Evolutionary conservation across 2,113 vertebrate genomes (phyloP).

Genomic region (Coreoperca whiteheadi): DNA sequence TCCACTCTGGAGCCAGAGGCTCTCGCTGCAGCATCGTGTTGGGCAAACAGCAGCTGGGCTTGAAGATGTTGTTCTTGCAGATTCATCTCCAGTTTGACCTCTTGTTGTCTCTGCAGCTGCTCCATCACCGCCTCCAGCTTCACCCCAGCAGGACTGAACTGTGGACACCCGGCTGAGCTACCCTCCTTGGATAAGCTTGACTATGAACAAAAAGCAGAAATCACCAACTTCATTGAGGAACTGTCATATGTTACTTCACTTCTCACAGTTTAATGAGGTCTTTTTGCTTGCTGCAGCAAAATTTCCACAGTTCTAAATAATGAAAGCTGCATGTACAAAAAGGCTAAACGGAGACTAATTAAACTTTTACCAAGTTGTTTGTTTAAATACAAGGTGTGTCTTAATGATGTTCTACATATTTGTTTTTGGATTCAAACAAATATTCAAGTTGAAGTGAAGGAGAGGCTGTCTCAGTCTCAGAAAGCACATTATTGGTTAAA

Average conservation of each 20-base stretch:
- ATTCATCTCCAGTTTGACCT: conserved; percentile 89
- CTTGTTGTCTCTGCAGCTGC: conserved; percentile 92
- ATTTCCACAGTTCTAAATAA: neutral
- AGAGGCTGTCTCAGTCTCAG: neutral
- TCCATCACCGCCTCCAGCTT: conserved; percentile 93
- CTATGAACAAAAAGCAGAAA: conserved; percentile 64
- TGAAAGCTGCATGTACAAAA: neutral
- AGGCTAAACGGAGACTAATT: neutral
- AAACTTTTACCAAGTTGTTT: neutral
- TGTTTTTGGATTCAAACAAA: neutral
- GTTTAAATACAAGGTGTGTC: neutral
- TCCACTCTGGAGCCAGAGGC: conserved; percentile 74
- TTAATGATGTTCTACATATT: neutral
- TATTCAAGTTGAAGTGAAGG: neutral
- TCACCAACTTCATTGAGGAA: neutral
- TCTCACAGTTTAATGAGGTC: neutral
- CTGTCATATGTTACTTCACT: neutral
- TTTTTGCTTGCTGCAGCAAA: neutral
- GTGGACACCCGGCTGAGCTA: conserved; percentile 77
- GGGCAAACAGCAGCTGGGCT: conserved; percentile 89
- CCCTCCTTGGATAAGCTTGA: conserved; percentile 82
- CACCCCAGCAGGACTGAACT: conserved; percentile 83
- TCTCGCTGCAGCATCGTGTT: conserved; percentile 86
- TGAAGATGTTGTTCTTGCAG: conserved; percentile 90
- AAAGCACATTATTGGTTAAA: neutral